A percentile compares a stretch with the other conserved stretches of the same genome.
These are phyloP conservation scores for Magallana gigas DNA, from an alignment of 1,140 invertebrate species.

Conservation along the genomic window DNA sequence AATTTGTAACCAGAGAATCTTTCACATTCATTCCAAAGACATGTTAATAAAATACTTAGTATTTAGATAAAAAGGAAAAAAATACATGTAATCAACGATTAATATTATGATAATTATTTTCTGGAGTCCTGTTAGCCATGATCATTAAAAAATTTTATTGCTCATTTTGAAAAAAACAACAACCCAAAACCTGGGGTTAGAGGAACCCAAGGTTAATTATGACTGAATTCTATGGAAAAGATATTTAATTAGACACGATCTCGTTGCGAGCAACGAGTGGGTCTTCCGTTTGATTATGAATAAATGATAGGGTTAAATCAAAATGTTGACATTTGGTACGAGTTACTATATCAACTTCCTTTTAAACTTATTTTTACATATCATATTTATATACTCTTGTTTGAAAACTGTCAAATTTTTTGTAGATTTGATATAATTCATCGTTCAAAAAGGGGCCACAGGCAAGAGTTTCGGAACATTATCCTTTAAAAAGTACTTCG, in stretches of 20 bases:
- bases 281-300: neutral
- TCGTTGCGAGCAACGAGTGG: neutral
- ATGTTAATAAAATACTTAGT: too few relatives aligned
- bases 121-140: too few relatives aligned
- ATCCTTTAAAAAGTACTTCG: too few relatives aligned
- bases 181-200: neutral
- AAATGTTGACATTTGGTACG: neutral
- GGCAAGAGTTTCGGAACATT: neutral
- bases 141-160: too few relatives aligned
- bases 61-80: too few relatives aligned
- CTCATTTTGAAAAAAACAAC: neutral
- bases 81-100: too few relatives aligned
- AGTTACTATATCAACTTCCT: neutral
- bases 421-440: neutral
- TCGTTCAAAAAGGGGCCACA: neutral
- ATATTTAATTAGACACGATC: neutral
- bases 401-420: neutral
- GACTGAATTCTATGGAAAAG: neutral
- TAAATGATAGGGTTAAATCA: neutral
- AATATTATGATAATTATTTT: too few relatives aligned
- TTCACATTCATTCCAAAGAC: too few relatives aligned
- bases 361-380: neutral
- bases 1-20: too few relatives aligned
- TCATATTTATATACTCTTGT: neutral
- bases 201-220: neutral